Percentiles rank a stretch among this genome's conserved stretches.
Evolutionary conservation across 2,888 invertebrate genomes (phyloP).

Genomic region (Cantharis nigra): DNA sequence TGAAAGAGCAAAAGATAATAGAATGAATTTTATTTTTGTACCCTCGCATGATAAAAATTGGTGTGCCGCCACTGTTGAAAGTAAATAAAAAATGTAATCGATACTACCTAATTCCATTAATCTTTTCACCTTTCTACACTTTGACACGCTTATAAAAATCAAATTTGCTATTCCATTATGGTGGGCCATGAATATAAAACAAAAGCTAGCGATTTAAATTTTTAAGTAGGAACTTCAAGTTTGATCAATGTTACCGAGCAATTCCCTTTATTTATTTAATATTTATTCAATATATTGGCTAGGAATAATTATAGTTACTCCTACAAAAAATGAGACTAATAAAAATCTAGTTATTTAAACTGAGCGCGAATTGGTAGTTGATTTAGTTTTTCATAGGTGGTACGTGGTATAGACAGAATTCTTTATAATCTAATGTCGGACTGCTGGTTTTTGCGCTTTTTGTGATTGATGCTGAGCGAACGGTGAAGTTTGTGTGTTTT

Average conservation of each 20-base stretch:
- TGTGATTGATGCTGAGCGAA: conserved; percentile 52
- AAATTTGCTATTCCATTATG: not conserved
- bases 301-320: no score
- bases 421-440: conserved; percentile 28
- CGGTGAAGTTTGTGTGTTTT: conserved; percentile 62
- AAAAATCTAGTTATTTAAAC: not conserved
- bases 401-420: not conserved
- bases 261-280: not conserved
- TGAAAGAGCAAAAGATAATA: no score
- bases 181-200: not conserved
- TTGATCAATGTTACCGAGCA: not conserved
- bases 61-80: not conserved
- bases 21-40: no score
- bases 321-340: no score
- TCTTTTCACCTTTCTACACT: not conserved
- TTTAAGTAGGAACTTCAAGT: not conserved
- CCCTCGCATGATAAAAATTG: no score
- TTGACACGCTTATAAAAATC: not conserved
- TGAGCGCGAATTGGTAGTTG: not conserved
- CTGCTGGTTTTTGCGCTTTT: conserved; percentile 52
- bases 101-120: not conserved
- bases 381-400: not conserved
- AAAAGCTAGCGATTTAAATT: not conserved
- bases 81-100: not conserved
- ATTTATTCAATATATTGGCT: no score